Percentiles rank a stretch among this genome's conserved stretches.
Conservation (phyloP, 2,888 invertebrate species). For the Eumerus sabulonum region DNA sequence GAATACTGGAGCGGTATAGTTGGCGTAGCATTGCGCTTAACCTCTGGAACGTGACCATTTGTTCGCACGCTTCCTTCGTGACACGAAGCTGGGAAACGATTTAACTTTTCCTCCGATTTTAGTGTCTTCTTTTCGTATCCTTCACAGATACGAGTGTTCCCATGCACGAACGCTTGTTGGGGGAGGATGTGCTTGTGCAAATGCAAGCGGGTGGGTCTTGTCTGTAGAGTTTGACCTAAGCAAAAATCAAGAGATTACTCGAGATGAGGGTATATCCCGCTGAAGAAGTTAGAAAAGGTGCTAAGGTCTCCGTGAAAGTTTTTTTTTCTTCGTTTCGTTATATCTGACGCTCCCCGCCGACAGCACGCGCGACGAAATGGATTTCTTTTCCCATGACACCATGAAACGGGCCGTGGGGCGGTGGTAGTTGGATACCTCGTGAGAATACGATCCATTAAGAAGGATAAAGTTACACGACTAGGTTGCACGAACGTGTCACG, state of each 20-base stretch:
- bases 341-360: not conserved
- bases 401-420: not conserved
- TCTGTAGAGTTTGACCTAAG: constrained; percentile 61
- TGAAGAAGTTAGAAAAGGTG: constrained; percentile 18
- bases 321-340: constrained; percentile 20
- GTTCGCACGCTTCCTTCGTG: constrained; percentile 64
- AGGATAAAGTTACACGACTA: constrained; percentile 3
- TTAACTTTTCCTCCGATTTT: constrained; percentile 68
- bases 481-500: constrained; percentile 56
- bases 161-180: too few species aligned
- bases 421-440: too few species aligned
- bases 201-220: constrained; percentile 25
- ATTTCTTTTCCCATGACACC: constrained; percentile 37
- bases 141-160: constrained; percentile 25
- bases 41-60: constrained; percentile 77
- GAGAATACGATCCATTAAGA: constrained; percentile 15
- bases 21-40: constrained; percentile 72
- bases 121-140: constrained; percentile 58
- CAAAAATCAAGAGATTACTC: constrained; percentile 59
- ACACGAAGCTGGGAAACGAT: constrained; percentile 67
- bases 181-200: too few species aligned
- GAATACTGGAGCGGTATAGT: constrained; percentile 14
- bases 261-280: constrained; percentile 45
- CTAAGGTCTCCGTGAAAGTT: constrained; percentile 42
- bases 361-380: constrained; percentile 20